Evolutionary conservation across 2,113 vertebrate species (phyloP), one percentile per base, ranked within the genome.

Genomic region (Neomonachus schauinslandi): DNA sequence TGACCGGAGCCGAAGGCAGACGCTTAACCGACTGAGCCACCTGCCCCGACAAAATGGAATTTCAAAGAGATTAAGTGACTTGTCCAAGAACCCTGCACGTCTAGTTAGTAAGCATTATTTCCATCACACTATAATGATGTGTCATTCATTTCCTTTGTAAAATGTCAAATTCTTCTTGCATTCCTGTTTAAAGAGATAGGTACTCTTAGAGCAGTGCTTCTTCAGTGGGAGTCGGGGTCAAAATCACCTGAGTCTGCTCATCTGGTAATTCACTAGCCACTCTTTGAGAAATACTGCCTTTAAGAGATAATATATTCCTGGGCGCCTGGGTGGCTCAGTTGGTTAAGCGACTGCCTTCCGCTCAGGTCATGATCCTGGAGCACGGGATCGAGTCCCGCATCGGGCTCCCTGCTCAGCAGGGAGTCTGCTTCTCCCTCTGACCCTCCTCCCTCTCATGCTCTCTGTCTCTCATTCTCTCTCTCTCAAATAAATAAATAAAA

Each of bases 141-240:
- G 59, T 90, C 57, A 57, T n/a, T 84, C 8, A n/a, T 81, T 97
- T 93, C 21, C 91, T 85, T 89, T 71, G 36, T 57, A 76, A 55
- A 84, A 55, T 13, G 76, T 24, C 24, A 79, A 84, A 53, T 74
- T 61, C 16, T 91, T 91, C 55, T 74, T 65, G 14, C 22, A 21
- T 53, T 88, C 21, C 4, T 67, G 7, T 88, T 86, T 84, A 83
- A 85, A 83, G 55, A 94, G 18, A 84, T 7, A 65, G 11, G 51
- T 42, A 57, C 7, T 33, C 46, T 51, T 81, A 92, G 11, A 71
- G 14, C 31, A 84, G 14, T 31, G 33, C 18, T 90, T 97, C 24
- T 61, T 33, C 6, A 59, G 6, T 71, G 16, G 53, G 19, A 57
- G 10, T 89, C 2, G 4, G 6, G 24, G 7, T n/a, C 65, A 51